A percentile compares a stretch with the other conserved stretches of the same genome.
Evolutionary conservation across 2,113 vertebrate species (phyloP).

Genomic region (Talpa occidentalis): DNA sequence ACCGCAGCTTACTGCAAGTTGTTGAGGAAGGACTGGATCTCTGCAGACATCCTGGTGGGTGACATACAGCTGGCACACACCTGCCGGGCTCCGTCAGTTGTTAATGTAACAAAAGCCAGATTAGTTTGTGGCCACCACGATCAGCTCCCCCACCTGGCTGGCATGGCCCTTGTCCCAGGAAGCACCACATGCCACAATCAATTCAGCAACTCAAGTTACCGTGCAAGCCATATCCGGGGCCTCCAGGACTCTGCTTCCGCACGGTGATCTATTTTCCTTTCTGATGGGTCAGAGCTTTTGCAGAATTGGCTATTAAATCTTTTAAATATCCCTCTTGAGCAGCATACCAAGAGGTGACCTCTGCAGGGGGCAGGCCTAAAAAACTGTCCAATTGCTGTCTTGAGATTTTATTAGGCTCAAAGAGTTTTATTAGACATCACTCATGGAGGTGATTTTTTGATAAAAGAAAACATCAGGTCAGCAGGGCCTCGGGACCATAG

Average conservation of each 20-base stretch:
- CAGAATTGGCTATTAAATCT: slow-evolving; percentile 49
- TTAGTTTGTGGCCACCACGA: not conserved
- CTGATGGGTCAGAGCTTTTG: not conserved
- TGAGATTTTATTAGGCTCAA: not conserved
- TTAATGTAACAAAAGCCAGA: not conserved
- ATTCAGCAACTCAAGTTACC: not conserved
- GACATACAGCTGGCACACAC: not conserved
- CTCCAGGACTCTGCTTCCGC: not conserved
- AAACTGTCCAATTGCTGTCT: not conserved
- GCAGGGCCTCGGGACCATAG: not conserved
- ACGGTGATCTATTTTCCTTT: not conserved
- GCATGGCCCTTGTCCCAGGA: not conserved
- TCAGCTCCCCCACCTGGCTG: not conserved
- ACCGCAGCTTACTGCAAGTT: not conserved
- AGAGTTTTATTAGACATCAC: not conserved
- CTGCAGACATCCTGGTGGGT: not conserved
- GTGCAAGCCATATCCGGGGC: not conserved
- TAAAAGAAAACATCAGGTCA: slow-evolving; percentile 31
- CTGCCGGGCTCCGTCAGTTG: not conserved
- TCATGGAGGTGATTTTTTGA: not conserved
- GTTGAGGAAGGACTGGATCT: not conserved
- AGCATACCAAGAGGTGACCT: not conserved
- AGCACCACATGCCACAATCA: not conserved
- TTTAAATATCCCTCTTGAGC: slow-evolving; percentile 11
- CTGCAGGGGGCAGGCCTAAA: not conserved